These are phyloP conservation scores for Anneissia japonica DNA, from an alignment of 35 echinoderm and acorn worm genomes.

Conservation along the genomic window DNA sequence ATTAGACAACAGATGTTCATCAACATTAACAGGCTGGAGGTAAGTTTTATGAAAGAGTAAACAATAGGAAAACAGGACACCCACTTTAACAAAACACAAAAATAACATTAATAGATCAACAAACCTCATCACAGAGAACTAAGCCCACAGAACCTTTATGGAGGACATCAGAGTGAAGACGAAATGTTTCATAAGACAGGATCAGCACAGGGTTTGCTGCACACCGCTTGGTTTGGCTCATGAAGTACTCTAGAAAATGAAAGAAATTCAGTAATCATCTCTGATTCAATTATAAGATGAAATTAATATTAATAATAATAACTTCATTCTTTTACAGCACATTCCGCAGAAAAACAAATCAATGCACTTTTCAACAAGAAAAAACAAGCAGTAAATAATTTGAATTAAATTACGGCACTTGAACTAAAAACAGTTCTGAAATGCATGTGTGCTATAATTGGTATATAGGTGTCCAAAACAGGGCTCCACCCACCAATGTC, in stretches of 20 bases:
- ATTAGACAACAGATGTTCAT: neutral
- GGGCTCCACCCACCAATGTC: no score
- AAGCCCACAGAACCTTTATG: conserved; percentile 77
- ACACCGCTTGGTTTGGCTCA: conserved; percentile 69
- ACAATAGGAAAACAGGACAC: neutral
- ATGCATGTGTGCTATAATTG: no score
- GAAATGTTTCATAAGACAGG: conserved; percentile 94
- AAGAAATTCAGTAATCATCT: neutral
- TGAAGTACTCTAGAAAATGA: conserved; percentile 48
- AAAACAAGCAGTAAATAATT: no score
- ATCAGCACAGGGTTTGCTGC: conserved; percentile 64
- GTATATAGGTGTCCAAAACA: no score
- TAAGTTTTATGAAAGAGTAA: neutral
- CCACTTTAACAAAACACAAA: neutral
- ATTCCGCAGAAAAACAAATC: no score
- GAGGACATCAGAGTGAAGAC: conserved; percentile 67
- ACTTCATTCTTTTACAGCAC: no score
- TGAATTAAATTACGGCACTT: no score
- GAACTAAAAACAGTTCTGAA: no score
- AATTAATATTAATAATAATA: no score
- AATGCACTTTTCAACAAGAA: no score
- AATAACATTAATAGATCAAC: no score
- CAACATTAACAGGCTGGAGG: neutral
- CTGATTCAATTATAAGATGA: no score
- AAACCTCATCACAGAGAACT: conserved; percentile 97